Base-by-base conservation (phyloP, 2,888 invertebrate species). In the Cryptosula pallasiana region DNA sequence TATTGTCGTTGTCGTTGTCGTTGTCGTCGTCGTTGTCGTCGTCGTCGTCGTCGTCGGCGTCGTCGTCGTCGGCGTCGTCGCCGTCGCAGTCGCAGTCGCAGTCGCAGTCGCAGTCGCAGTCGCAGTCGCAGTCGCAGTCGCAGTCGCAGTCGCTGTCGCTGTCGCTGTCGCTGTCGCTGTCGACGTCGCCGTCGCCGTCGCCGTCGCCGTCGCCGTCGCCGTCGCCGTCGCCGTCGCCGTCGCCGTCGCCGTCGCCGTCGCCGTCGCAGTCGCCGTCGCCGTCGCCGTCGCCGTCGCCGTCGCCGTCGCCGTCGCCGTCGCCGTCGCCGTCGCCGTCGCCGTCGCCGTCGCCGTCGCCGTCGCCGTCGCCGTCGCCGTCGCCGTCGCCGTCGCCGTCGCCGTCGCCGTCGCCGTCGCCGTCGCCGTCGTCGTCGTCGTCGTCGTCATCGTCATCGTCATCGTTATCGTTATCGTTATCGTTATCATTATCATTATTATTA, bases 201-300 rank as follows among this genome's bases (percentile, higher is more conserved):
- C 57, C 25, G 2, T 29, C 25, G 9, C 57, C 29, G 5, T 5
- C 29, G 1, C 25, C 57, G 9, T 5, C 25, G 57, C 29, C 57
- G 9, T 2, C 57, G 57, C 2, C 57, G 57, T 1, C 9, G 57
- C 9, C 57, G 57, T n/a, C n/a, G 54, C 54, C n/a, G 54, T n/a
- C n/a, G 54, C 54, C 54, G n/a, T n/a, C 54, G 54, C 54, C 54
- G 54, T n/a, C n/a, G 54, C 54, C 25, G n/a, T n/a, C n/a, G n/a
- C n/a, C n/a, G n/a, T n/a, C n/a, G n/a, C n/a, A n/a, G n/a, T n/a
- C n/a, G n/a, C n/a, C n/a, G n/a, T n/a, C n/a, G n/a, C n/a, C n/a
- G n/a, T n/a, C n/a, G n/a, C n/a, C n/a, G n/a, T n/a, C 57, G 9
- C 29, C 57, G 9, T 25, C 57, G 9, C 29, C 57, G 57, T 5